Conservation (phyloP, 23 tunicate species). For the Trididemnum clinides region DNA sequence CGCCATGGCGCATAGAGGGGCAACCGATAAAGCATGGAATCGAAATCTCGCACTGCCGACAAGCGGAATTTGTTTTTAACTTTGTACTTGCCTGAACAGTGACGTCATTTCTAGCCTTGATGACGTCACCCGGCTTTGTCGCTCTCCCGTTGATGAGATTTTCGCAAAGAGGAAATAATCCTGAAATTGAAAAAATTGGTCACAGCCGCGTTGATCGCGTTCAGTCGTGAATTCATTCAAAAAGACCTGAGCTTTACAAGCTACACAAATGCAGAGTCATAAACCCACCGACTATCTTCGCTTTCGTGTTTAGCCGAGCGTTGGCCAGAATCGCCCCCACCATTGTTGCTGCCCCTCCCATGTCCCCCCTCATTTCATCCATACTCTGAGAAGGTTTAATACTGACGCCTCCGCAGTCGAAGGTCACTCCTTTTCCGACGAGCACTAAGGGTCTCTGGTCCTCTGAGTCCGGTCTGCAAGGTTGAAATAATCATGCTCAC, state of each 20-base stretch:
- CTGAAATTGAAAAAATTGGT: no score
- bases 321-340: conserved; percentile 71
- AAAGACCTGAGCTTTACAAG: no score
- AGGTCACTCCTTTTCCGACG: conserved; percentile 96
- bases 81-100: conserved; percentile 66
- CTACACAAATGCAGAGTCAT: no score
- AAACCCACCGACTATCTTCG: conserved; percentile 53
- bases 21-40: no score
- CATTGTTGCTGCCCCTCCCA: conserved; percentile 97
- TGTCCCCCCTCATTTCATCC: conserved; percentile 96
- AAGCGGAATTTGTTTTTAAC: no score
- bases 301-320: conserved; percentile 47
- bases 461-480: neutral
- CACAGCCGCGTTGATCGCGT: no score
- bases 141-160: conserved; percentile 83
- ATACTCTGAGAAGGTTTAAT: conserved; percentile 87
- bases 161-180: conserved; percentile 84
- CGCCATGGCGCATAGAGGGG: no score
- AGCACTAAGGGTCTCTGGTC: conserved; percentile 45
- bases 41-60: no score
- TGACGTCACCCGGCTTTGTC: conserved; percentile 96
- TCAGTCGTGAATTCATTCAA: no score
- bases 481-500: neutral
- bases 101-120: conserved; percentile 81
- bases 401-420: conserved; percentile 91